phyloP scores from a whole-genome alignment of 2,888 invertebrate species.

The Pristionchus fissidentatus region DNA sequence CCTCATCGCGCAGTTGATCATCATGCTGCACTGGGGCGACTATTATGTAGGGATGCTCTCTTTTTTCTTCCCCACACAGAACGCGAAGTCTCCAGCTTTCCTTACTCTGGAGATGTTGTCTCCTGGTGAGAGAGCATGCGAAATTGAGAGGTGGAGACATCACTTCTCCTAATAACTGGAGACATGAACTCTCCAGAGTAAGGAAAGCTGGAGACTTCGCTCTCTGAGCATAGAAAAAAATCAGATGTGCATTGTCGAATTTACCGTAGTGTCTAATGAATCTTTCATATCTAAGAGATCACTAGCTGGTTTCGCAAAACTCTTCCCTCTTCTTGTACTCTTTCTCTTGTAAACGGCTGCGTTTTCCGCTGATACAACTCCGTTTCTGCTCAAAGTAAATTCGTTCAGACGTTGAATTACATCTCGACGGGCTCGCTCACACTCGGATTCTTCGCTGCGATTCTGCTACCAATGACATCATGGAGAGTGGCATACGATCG shows the following conservation, averaged over 20 bases:
- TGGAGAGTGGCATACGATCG: slow-evolving; percentile 62
- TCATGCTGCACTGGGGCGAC: neutral
- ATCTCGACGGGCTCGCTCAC: slow-evolving; percentile 82
- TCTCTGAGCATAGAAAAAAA: no score
- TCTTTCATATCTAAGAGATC: neutral
- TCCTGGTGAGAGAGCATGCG: no score
- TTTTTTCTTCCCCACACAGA: neutral
- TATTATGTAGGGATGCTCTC: neutral
- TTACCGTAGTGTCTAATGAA: no score
- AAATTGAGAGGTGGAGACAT: neutral
- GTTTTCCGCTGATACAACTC: no score
- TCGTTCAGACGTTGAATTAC: slow-evolving; percentile 84
- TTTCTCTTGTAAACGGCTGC: no score
- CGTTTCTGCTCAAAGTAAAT: neutral
- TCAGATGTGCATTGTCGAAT: no score
- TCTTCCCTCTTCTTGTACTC: neutral
- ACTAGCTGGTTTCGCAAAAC: neutral
- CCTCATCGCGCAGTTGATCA: neutral
- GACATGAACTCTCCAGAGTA: no score
- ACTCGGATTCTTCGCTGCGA: slow-evolving; percentile 58
- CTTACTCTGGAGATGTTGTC: no score
- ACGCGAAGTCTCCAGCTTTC: no score
- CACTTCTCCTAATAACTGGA: neutral
- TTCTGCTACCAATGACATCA: slow-evolving; percentile 62
- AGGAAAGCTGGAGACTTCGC: no score